Evolutionary conservation across 2,797 vertebrate genomes (phyloP), one percentile per base, ranked within the genome.

Genomic region (Tamandua tetradactyla): DNA sequence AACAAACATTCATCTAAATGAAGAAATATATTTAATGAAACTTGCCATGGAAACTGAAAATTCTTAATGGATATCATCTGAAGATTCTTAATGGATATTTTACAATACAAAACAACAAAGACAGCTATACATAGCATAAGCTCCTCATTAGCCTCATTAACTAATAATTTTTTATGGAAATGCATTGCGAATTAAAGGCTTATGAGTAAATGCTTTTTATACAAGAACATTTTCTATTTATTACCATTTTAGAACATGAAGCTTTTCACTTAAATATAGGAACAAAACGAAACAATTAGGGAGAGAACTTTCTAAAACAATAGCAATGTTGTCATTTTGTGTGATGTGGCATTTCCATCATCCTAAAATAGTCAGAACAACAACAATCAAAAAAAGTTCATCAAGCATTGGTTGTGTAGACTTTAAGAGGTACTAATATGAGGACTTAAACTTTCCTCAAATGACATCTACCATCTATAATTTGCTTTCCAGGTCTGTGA

Each of bases 211-310:
- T 64, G 61, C 10, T 55, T 62, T 61, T 66, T 42, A 57, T 30
- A 10, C 64, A 87, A 96, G 30, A 1, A 90, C 85, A 82, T 0
- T 42, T 30, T 22, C 15, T 10, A 9, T 79, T 69, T 52, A 9
- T 9, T 57, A 69, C 1, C 13, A 69, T 86, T 87, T 88, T 96
- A 18, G 25, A 75, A 66, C 2, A 47, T 61, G 61, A 49, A 94
- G 12, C 7, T 52, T 66, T 47, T 84, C 3, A 61, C 23, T 94
- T 93, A 82, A 89, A 95, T 35, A 11, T 84, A 11, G 25, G 55
- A 84, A 42, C 49, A 82, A 90, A 95, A 92, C 27, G 76, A 74
- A 86, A 80, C 6, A 95, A 18, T 30, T 62, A 92, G 10, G 55
- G 18, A 72, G 52, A 72, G 42, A 64, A 25, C 7, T 64, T 92